Percentiles rank a stretch among this genome's conserved stretches.
Conservation (phyloP, 2,113 vertebrate genomes). For the Actenoides hombroni region DNA sequence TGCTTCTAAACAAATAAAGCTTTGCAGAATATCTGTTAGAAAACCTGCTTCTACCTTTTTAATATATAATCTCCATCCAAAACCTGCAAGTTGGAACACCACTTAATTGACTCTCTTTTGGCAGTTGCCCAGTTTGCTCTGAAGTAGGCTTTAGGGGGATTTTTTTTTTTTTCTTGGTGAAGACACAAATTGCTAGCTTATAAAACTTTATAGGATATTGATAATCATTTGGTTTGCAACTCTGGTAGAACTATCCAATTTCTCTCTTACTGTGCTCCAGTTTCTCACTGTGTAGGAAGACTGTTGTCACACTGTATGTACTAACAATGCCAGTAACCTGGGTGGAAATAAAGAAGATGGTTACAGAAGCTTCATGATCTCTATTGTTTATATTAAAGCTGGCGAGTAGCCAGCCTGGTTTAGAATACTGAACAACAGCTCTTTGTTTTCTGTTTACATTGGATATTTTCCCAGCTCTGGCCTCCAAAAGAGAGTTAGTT, state of each 20-base stretch:
- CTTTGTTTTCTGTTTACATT: constrained; percentile 1
- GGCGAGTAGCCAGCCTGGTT: not conserved
- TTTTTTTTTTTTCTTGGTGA: constrained; percentile 17
- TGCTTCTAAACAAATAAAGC: not conserved
- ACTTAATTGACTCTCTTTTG: not conserved
- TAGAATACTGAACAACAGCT: not conserved
- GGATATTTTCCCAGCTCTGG: not conserved
- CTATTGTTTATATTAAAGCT: not conserved
- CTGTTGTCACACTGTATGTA: not conserved
- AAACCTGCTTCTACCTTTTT: not conserved
- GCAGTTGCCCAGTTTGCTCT: constrained; percentile 9
- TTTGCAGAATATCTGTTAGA: not conserved
- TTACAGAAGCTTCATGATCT: not conserved
- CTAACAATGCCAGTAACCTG: not conserved
- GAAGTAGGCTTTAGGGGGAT: not conserved
- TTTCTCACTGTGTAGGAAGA: not conserved
- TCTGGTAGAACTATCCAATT: not conserved
- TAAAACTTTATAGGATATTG: not conserved
- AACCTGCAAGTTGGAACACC: constrained; percentile 17
- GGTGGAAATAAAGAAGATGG: not conserved
- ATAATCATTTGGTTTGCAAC: not conserved
- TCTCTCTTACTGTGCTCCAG: not conserved
- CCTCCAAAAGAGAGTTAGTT: not conserved
- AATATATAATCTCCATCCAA: not conserved
- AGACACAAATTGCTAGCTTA: not conserved